Evolutionary conservation across 2,113 vertebrate genomes (phyloP).

Genomic region (Arizona elegans): DNA sequence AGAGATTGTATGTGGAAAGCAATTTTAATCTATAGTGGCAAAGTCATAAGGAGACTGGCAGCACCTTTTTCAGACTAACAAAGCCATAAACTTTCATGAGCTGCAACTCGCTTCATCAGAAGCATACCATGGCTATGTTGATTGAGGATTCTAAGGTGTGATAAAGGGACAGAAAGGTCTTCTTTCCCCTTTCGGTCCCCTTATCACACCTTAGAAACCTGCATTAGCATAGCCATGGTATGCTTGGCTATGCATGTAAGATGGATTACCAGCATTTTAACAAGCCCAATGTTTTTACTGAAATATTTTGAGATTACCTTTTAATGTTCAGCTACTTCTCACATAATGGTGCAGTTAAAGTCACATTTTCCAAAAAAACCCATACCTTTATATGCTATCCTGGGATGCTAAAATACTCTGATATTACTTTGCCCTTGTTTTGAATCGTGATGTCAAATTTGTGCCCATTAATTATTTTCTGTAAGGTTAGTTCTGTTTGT

Average conservation of each 20-base stretch:
- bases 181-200: too few relatives aligned
- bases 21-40: background rate
- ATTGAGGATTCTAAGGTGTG: background rate
- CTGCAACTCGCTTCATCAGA: background rate
- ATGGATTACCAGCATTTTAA: background rate
- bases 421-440: background rate
- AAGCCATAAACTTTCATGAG: background rate
- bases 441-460: background rate
- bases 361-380: background rate
- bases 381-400: background rate
- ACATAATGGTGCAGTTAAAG: background rate
- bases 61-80: background rate
- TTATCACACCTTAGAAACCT: too few relatives aligned
- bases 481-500: background rate
- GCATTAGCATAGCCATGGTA: too few relatives aligned
- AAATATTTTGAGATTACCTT: background rate
- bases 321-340: background rate
- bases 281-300: background rate
- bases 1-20: background rate
- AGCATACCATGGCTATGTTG: background rate
- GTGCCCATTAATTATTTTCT: background rate
- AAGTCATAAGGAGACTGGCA: background rate
- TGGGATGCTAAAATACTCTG: background rate
- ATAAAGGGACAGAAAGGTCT: background rate
- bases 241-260: background rate